These are phyloP conservation scores for Athripsodes cinereus DNA, from an alignment of 2,888 invertebrate species.

Conservation along the genomic window DNA sequence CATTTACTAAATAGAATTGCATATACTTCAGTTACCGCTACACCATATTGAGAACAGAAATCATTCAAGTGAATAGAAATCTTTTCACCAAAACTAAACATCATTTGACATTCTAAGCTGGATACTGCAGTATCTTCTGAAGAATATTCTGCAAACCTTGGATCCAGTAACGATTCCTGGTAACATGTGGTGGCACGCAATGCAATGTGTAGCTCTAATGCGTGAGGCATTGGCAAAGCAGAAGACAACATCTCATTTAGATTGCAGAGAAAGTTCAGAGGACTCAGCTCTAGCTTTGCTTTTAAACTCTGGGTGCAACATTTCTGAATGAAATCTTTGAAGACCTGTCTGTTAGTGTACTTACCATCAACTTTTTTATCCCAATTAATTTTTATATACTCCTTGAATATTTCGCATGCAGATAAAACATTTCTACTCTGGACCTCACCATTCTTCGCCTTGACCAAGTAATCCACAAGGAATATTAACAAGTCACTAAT, in stretches of 20 bases:
- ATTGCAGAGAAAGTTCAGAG: constrained; percentile 7
- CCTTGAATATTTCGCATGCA: constrained; percentile 13
- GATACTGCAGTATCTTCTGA: not conserved
- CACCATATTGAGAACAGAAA: not conserved
- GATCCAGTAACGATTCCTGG: constrained; percentile 3
- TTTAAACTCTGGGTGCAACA: constrained; percentile 12
- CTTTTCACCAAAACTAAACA: constrained; percentile 6
- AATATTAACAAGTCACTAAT: constrained; percentile 14
- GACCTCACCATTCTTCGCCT: constrained; percentile 10
- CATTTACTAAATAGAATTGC: too few relatives aligned
- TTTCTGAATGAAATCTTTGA: constrained; percentile 12
- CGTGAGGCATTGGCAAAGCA: constrained; percentile 9
- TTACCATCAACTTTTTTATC: constrained; percentile 9
- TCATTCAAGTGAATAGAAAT: not conserved
- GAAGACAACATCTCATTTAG: constrained; percentile 13
- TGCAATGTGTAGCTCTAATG: constrained; percentile 6
- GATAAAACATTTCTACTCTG: constrained; percentile 14
- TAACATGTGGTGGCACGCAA: constrained; percentile 5
- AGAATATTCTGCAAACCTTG: constrained; percentile 1
- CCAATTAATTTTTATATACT: constrained; percentile 17
- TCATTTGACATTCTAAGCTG: not conserved
- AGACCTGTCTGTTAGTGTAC: constrained; percentile 8
- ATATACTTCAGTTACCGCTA: not conserved
- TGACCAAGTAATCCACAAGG: constrained; percentile 16
- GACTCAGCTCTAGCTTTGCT: constrained; percentile 5